Base-by-base conservation (phyloP, 2,888 invertebrate species). In the Megamerina dolium region DNA sequence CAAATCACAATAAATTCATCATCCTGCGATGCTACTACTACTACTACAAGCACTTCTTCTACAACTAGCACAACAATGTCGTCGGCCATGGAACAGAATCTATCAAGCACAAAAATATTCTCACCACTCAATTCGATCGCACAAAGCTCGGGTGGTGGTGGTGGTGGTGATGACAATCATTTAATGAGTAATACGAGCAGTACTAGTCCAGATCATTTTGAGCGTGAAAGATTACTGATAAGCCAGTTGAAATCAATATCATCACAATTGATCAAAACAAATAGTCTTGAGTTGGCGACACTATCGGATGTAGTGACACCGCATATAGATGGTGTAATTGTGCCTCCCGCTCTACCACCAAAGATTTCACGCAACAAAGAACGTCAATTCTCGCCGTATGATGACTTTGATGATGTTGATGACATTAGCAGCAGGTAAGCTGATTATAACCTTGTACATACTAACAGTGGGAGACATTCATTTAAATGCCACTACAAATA, bases 371-470 rank as follows among this genome's bases (percentile, higher is more conserved):
- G 66, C 48, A 72, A 73, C 56, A 75, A 75, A 58, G 79, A 81
- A 36, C 75, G 80, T 46, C 75, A 79, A 32, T 83, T 83, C 26
- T 82, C 83, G 45, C 84, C 53, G 26, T 47, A 85, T 61, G 85
- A 86, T 69, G 83, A 85, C 63, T 78, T 83, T 32, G 77, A 77
- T 51, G 76, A 76, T 55, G 64, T 69, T 47, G 75, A 76, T 53
- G 71, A 75, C 56, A 60, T 69, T 41, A 70, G 6, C 23, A 23
- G 23, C 9, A 2, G 1, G 37, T 30, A 14, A n/a, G n/a, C n/a
- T n/a, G n/a, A n/a, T n/a, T n/a, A n/a, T n/a, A n/a, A n/a, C n/a
- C n/a, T n/a, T n/a, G n/a, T n/a, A n/a, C n/a, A n/a, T n/a, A n/a
- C n/a, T n/a, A n/a, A n/a, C n/a, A n/a, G n/a, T n/a, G n/a, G n/a